These are phyloP conservation scores for Eupithecia tripunctaria DNA, from an alignment of 2,888 invertebrate species.

Conservation along the genomic window DNA sequence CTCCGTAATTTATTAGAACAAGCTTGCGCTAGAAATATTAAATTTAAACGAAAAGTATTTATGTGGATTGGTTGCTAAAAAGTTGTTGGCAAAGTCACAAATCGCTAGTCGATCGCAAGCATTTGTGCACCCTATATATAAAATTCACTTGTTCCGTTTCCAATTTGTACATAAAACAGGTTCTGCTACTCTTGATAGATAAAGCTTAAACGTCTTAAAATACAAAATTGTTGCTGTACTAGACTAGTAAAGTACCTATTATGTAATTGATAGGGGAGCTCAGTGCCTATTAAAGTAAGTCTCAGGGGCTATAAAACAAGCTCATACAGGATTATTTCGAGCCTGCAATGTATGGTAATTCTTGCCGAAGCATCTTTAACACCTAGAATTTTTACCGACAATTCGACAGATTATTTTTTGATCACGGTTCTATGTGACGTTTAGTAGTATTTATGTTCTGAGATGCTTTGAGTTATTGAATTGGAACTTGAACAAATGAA, in stretches of 20 bases:
- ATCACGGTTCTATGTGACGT: not conserved
- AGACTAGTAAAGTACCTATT: slow-evolving; percentile 27
- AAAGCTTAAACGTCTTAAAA: not conserved
- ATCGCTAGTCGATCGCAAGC: not conserved
- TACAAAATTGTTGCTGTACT: slow-evolving; percentile 9
- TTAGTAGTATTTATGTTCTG: not conserved
- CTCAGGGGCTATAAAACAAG: slow-evolving; percentile 30
- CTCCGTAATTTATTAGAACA: too few relatives aligned
- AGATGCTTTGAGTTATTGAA: not conserved
- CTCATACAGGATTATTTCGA: slow-evolving; percentile 30
- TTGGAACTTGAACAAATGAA: not conserved
- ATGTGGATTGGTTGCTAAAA: not conserved
- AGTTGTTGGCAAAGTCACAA: not conserved
- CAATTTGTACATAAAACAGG: slow-evolving; percentile 1
- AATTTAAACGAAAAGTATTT: not conserved
- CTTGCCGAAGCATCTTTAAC: slow-evolving; percentile 16
- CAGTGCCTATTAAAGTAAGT: slow-evolving; percentile 28
- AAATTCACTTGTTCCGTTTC: not conserved
- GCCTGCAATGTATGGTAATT: slow-evolving; percentile 31
- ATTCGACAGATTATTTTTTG: not conserved
- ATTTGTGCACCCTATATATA: not conserved
- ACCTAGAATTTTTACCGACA: not conserved
- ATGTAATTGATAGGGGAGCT: slow-evolving; percentile 35
- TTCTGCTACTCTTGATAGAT: not conserved
- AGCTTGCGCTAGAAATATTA: not conserved